These are phyloP conservation scores for Clistopyga incitator DNA, from an alignment of 2,888 invertebrate species.

Conservation along the genomic window DNA sequence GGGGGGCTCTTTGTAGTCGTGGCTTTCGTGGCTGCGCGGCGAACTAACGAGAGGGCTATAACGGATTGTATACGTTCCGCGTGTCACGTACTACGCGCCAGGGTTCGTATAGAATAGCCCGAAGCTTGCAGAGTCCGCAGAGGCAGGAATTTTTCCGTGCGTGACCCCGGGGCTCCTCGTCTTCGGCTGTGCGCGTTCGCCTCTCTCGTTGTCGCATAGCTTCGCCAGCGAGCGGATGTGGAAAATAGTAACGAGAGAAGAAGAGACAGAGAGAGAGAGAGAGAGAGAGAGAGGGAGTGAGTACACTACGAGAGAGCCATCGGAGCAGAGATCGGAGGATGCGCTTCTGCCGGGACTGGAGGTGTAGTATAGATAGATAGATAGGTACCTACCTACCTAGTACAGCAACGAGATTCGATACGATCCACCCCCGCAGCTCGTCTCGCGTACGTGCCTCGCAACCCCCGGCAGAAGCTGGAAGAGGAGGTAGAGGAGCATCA, in stretches of 20 bases:
- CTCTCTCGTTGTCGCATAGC: constrained; percentile 50
- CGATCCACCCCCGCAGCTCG: constrained; percentile 56
- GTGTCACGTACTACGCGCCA: constrained; percentile 20
- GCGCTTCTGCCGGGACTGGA: constrained; percentile 42
- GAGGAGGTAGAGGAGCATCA: constrained; percentile 29
- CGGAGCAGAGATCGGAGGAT: constrained; percentile 55
- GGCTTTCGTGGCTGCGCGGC: constrained; percentile 10
- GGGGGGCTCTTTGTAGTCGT: neutral
- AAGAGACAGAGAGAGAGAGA: constrained; percentile 59
- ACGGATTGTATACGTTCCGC: constrained; percentile 32
- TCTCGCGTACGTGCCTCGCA: constrained; percentile 65
- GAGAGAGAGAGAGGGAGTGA: constrained; percentile 58
- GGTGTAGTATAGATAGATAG: constrained; percentile 39
- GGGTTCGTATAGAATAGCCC: constrained; percentile 17
- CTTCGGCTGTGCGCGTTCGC: neutral
- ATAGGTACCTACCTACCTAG: constrained; percentile 26
- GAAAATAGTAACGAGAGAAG: constrained; percentile 65
- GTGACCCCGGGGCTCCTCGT: constrained; percentile 36
- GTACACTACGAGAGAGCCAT: constrained; percentile 6
- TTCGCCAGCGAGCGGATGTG: constrained; percentile 44
- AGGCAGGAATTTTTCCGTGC: constrained; percentile 52
- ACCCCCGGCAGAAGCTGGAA: constrained; percentile 50
- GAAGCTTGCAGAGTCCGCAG: constrained; percentile 29
- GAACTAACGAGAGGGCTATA: constrained; percentile 35
- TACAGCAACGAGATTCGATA: constrained; percentile 63